Base-by-base conservation (phyloP, 2,113 vertebrate species). In the Tiliqua scincoides region DNA sequence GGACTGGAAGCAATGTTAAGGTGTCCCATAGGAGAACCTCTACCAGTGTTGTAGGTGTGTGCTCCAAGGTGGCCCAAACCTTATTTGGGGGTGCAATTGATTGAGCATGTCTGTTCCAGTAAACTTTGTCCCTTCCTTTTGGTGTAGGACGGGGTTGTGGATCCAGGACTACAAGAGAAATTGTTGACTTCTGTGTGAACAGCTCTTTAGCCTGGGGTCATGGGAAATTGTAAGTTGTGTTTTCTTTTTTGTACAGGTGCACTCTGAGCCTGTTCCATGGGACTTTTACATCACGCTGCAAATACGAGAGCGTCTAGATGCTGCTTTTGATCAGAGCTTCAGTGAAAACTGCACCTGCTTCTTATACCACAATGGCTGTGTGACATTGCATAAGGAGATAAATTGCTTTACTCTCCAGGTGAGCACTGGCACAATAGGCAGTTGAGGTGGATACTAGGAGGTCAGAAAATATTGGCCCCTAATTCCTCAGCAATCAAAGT, bases 211-310 rank as follows among this genome's bases (percentile, higher is more conserved):
- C 9, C 86, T 76, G 52, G 71, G 82, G 83, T 70, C 43, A 83
- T 81, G 86, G 86, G 80, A 87, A 90, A 27, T 61, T 32, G 14
- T 89, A 88, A 0, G 79, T 65, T 65, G 77, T 78, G 85, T 85
- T 82, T 83, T 89, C 82, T 83, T 68, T 65, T 83, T 85, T 54
- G 85, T 94, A 35, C 91, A 98, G 98, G 95, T 97, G 68, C 95
- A 95, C 32, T 89, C 90, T 77, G 94, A 97, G 43, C 92, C 96
- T 75, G 89, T 97, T 72, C 97, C 97, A 21, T 98, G 98, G 98
- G 97, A 98, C 92, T 98, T 97, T 89, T 98, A 97, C 78, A 96
- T 98, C 89, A 92, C 82, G 1, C 89, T 95, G 32, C 95, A 96
- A 67, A 88, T 98, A 84, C 96, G 89, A 79, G 95, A 96, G 80